phyloP scores from a whole-genome alignment of 2,113 vertebrate genomes.

The Malurus melanocephalus region DNA sequence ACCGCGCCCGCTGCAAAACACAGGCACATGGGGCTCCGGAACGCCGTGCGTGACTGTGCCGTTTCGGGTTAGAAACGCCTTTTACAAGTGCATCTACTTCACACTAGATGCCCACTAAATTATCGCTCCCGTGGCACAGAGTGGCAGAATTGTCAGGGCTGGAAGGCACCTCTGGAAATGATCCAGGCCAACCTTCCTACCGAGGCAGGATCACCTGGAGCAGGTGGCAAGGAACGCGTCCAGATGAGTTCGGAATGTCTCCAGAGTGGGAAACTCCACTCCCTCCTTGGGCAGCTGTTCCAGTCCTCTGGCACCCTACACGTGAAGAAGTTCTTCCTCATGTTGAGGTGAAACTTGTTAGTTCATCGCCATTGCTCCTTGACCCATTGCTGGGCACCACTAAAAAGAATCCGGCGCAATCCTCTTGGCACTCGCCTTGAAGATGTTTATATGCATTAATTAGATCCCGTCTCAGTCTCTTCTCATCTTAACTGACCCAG shows the following conservation, averaged over 20 bases:
- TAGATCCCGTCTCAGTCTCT: not conserved
- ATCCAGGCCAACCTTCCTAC: not conserved
- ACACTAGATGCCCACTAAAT: rapidly evolving
- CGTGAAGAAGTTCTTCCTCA: not conserved
- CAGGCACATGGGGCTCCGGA: rapidly evolving
- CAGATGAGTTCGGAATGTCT: not conserved
- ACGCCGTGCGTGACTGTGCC: rapidly evolving
- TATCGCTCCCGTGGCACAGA: rapidly evolving
- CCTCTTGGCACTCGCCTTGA: not conserved
- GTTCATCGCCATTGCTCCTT: not conserved
- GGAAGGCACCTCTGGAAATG: not conserved
- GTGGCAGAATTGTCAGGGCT: rapidly evolving
- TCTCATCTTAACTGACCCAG: not conserved
- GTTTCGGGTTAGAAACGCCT: rapidly evolving
- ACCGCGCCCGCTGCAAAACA: not conserved
- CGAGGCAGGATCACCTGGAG: not conserved
- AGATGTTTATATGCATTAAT: not conserved
- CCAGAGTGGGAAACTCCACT: not conserved
- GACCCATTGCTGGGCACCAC: rapidly evolving
- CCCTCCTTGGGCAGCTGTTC: not conserved
- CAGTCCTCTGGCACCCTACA: not conserved
- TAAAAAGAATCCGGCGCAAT: not conserved
- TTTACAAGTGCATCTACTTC: rapidly evolving
- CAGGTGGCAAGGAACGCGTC: too few species aligned
- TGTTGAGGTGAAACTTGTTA: not conserved